These are phyloP conservation scores for Manis pentadactyla DNA, from an alignment of 2,797 vertebrate genomes.

Conservation along the genomic window DNA sequence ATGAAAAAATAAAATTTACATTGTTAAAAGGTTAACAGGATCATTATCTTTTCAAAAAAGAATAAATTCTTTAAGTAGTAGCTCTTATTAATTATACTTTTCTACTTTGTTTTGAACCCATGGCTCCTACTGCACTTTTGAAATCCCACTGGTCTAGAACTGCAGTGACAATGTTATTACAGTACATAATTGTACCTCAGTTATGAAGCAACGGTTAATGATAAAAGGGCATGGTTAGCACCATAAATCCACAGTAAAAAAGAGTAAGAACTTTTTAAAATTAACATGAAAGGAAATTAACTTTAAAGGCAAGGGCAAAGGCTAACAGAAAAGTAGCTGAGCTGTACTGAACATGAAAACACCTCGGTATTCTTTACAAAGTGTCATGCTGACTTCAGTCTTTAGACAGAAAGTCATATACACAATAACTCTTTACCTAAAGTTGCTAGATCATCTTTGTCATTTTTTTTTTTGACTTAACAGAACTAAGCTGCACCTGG, in stretches of 20 bases:
- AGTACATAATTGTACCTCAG: slow-evolving; percentile 32
- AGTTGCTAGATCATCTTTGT: neutral
- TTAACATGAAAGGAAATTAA: slow-evolving; percentile 58
- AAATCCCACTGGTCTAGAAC: slow-evolving; percentile 38
- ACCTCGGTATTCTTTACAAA: slow-evolving; percentile 10
- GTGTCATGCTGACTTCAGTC: slow-evolving; percentile 8
- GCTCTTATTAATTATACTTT: slow-evolving; percentile 17
- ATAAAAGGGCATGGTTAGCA: slow-evolving; percentile 40
- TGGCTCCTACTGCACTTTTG: neutral
- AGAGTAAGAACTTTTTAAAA: slow-evolving; percentile 59
- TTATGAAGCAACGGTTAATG: slow-evolving; percentile 1
- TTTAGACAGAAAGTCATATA: slow-evolving; percentile 44
- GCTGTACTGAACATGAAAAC: slow-evolving; percentile 57
- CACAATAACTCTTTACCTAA: neutral
- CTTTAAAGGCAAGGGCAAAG: slow-evolving; percentile 59
- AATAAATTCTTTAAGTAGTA: slow-evolving; percentile 14
- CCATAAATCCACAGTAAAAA: slow-evolving; percentile 38
- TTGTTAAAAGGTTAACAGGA: slow-evolving; percentile 44
- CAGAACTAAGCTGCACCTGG: neutral
- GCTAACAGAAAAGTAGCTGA: slow-evolving; percentile 55
- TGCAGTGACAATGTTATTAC: neutral
- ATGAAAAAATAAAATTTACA: neutral
- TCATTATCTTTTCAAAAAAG: neutral
- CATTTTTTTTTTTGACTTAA: neutral
- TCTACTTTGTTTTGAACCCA: slow-evolving; percentile 51